Base-by-base conservation (phyloP, 2,113 vertebrate species). In the Catharus fuscescens region DNA sequence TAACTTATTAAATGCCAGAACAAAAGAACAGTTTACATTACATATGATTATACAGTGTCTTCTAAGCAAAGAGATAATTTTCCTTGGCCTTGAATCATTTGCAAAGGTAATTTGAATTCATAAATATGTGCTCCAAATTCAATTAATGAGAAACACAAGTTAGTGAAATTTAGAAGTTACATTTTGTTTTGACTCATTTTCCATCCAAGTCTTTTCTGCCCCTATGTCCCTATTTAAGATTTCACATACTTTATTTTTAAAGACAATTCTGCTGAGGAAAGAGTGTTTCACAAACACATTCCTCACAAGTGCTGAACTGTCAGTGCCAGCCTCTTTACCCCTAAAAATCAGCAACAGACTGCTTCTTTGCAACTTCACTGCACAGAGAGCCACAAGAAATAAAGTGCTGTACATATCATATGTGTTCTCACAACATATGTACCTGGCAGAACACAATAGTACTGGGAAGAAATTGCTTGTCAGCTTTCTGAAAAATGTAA, bases 91-190 rank as follows among this genome's bases (percentile, higher is more conserved):
- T 76, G 47, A 95, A 54, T 95, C 70, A 80, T 88, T 48, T 90
- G 87, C 80, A 97, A 97, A 97, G 94, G 90, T 97, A 93, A 96
- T 74, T 81, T 93, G 71, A 96, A 96, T 83, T 95, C 82, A 96
- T 92, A 96, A 97, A 90, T 96, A 95, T 19, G 76, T 60, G 92
- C 52, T 97, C 92, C 38, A 82, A 97, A 95, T 66, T 73, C 89
- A 97, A 95, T 97, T 95, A 97, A 96, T 96, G 97, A 97, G 92
- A 98, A 97, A 95, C 96, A 97, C 57, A 94, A 97, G 91, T 96
- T 80, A 95, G 92, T 76, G 66, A 94, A 88, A 95, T 90, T 90
- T 89, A 91, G 78, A 95, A 78, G 32, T 76, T 95, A 92, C 47
- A 23, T 71, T 96, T 95, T 95, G 81, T 93, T 97, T 97, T 93